Base-by-base conservation (phyloP, 2,797 vertebrate genomes). In the Smutsia gigantea region DNA sequence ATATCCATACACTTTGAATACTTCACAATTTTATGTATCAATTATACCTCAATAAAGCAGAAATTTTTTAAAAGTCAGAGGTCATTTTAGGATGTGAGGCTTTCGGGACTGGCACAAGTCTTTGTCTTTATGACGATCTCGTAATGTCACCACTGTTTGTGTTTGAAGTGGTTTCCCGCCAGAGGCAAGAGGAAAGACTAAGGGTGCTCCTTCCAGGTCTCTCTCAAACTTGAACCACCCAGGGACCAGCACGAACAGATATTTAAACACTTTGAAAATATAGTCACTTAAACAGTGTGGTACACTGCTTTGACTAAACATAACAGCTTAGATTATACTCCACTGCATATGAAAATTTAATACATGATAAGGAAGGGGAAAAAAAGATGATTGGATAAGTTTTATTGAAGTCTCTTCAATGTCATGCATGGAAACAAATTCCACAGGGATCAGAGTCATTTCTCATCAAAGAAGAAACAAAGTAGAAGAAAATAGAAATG, bases 391-490 rank as follows among this genome's bases (percentile, higher is more conserved):
- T 31, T n/a, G 14, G 59, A 42, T 49, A 55, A 86, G 59, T 89
- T 92, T 49, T 57, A 27, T 42, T 69, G 39, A 87, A 68, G 10
- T 59, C 19, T 82, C 61, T 83, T 95, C 27, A 46, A 12, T 9
- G 34, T 75, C 69, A 75, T 4, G 2, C 31, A 46, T 46, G 14
- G 13, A 96, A 90, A 85, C 59, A 90, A 83, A 88, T 66, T 84
- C 85, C 64, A 93, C 51, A 34, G 55, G 92, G 63, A 92, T 69
- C 63, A 92, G 74, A 71, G 37, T 49, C 92, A 59, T 51, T 86
- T 96, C 96, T 82, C 68, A 93, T 89, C 87, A 89, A 93, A 93
- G 72, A 37, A 89, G 75, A 89, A 87, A 95, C 37, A 71, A 92
- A 74, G 64, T 68, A 59, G 87, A 59, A 78, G 39, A 94, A 94